Base-by-base conservation (phyloP, 1,140 invertebrate species). In the Atta colombica region DNA sequence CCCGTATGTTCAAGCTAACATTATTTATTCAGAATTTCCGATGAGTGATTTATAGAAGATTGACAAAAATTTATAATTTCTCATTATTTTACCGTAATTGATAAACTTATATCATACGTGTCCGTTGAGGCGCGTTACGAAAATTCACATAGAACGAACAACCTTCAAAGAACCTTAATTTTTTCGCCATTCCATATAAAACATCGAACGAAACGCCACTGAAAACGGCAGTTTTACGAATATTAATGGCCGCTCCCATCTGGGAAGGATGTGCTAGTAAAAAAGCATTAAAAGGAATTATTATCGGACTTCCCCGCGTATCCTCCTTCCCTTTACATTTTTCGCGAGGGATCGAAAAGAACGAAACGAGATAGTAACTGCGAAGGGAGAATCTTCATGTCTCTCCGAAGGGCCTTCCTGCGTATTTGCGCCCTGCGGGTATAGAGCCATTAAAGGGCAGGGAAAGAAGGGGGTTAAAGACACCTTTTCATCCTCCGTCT, bases 401-500 rank as follows among this genome's bases (percentile, higher is more conserved):
- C 53, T 65, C 21, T 35, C 12, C 14, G 45, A 35, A 72, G 65
- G 60, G 66, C 49, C 25, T 74, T 35, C 39, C 35, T 60, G 77
- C 74, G 86, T 78, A 89, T 86, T 84, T 55, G 45, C 77, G 78
- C n/a, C 78, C 66, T 39, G 49, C 60, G 55, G 82, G 45, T 77
- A 55, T 31, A 28, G 53, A 53, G 53, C 49, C 74, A 80, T 87
- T 89, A 81, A 89, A 90, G 85, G 55, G 21, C 14, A 82, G 78
- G 25, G 18, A n/a, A 69, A 45, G 31, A 60, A 28, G 65, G 5
- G 35, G 61, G 39, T 31, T 61, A 51, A 45, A 77, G 88, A 90
- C 81, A 91, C 65, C 81, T 92, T 92, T 92, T 90, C 90, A 92
- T 90, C 87, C 68, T 53, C 18, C 31, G 35, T 18, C 45, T 72